These are phyloP conservation scores for Seladonia tumulorum DNA, from an alignment of 2,888 invertebrate genomes.

Conservation along the genomic window DNA sequence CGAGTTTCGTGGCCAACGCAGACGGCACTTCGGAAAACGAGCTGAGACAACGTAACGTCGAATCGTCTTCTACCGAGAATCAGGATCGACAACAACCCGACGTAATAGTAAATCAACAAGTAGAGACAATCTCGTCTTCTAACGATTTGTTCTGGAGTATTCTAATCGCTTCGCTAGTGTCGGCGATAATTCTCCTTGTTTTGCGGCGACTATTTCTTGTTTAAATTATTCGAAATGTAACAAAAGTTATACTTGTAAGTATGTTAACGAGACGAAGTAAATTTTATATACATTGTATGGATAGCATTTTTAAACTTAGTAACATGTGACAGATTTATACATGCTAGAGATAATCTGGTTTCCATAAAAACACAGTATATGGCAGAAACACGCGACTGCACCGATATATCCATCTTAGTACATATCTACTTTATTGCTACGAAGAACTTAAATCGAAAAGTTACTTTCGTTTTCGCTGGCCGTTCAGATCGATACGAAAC, in stretches of 20 bases:
- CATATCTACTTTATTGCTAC: constrained; percentile 56
- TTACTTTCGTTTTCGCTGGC: constrained; percentile 6
- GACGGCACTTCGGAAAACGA: constrained; percentile 68
- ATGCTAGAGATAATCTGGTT: constrained; percentile 44
- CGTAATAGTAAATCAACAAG: constrained; percentile 77
- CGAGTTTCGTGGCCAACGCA: constrained; percentile 63
- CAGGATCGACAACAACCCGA: constrained; percentile 80
- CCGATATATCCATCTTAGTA: constrained; percentile 55
- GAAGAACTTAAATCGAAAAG: constrained; percentile 19
- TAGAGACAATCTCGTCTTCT: constrained; percentile 80
- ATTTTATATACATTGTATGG: constrained; percentile 76
- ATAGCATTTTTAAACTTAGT: constrained; percentile 70
- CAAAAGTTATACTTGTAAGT: constrained; percentile 64
- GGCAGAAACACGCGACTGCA: constrained; percentile 48
- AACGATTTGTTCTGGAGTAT: constrained; percentile 85
- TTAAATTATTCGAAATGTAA: constrained; percentile 73
- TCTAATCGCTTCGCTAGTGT: constrained; percentile 84
- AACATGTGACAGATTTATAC: constrained; percentile 52
- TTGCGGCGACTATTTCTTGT: constrained; percentile 85
- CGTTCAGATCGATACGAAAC: background rate
- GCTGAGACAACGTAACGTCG: constrained; percentile 76
- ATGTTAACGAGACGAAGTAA: constrained; percentile 70
- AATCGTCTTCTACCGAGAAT: constrained; percentile 57
- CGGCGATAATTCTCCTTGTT: constrained; percentile 84
- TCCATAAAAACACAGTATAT: constrained; percentile 50